Percentiles rank a stretch among this genome's conserved stretches.
Evolutionary conservation across 2,113 vertebrate genomes (phyloP).

Genomic region (Heterochromis multidens): DNA sequence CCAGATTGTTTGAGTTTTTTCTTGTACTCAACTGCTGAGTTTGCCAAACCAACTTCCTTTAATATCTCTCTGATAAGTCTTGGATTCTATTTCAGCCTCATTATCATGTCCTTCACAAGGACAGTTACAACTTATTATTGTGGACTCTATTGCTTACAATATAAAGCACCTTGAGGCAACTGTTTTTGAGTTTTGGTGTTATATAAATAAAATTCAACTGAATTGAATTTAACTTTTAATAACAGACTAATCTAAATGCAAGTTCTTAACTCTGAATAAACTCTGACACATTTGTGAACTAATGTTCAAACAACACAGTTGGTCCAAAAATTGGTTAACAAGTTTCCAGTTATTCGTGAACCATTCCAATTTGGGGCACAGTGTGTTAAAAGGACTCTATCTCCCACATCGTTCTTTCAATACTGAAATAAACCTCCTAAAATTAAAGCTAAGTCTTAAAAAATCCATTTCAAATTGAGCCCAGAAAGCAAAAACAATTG

Average conservation of each 20-base stretch:
- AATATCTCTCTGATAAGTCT: not conserved
- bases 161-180: no score
- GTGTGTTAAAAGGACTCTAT: not conserved
- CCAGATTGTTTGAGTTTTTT: not conserved
- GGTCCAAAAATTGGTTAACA: no score
- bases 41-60: not conserved
- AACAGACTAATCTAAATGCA: no score
- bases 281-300: no score
- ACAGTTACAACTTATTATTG: no score
- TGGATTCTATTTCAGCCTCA: not conserved
- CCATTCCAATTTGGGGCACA: not conserved
- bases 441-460: rapidly evolving
- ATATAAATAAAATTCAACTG: no score
- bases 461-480: rapidly evolving
- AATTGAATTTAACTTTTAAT: no score
- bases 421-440: not conserved
- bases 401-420: not conserved
- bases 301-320: no score
- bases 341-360: not conserved
- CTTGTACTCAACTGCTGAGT: not conserved
- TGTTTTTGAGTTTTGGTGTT: no score
- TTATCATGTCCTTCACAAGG: not conserved
- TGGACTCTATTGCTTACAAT: no score
- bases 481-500: not conserved
- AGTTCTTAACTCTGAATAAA: no score